These are phyloP conservation scores for Sebastes trivittatus DNA, from an alignment of 2,797 vertebrate species.

Conservation along the genomic window DNA sequence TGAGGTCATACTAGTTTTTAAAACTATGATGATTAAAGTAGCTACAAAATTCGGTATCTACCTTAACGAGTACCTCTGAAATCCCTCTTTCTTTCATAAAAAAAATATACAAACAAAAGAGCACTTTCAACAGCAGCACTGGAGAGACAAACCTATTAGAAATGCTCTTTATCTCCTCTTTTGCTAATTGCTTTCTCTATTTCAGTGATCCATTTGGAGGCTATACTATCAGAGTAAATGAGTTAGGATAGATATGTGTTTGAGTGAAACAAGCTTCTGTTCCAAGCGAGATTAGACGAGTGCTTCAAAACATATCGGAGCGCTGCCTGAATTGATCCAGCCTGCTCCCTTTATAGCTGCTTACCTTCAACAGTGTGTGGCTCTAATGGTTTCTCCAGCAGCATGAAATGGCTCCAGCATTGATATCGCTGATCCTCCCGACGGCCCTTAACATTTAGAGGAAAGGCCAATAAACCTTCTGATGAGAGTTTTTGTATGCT, in stretches of 20 bases:
- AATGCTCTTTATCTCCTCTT: neutral
- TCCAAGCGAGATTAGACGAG: neutral
- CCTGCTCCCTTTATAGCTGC: conserved; percentile 10
- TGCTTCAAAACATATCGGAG: neutral
- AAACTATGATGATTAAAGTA: neutral
- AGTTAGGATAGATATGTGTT: neutral
- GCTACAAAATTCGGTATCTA: neutral
- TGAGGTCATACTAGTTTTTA: conserved; percentile 1
- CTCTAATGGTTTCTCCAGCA: conserved; percentile 41
- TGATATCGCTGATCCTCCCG: conserved; percentile 29
- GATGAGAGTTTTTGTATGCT: neutral
- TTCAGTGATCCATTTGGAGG: neutral
- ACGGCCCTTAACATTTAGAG: neutral
- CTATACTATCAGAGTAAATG: neutral
- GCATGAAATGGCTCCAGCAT: conserved; percentile 7
- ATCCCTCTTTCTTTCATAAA: neutral
- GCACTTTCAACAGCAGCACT: neutral
- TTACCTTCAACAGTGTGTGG: conserved; percentile 14
- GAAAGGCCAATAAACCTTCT: conserved; percentile 2
- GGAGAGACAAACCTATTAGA: neutral
- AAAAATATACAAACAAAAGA: neutral
- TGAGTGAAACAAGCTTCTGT: neutral
- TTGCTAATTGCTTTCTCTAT: conserved; percentile 18
- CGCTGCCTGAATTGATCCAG: neutral
- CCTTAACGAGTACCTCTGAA: neutral